These are phyloP conservation scores for Aplidium turbinatum DNA, from an alignment of 23 tunicate species.

Conservation along the genomic window DNA sequence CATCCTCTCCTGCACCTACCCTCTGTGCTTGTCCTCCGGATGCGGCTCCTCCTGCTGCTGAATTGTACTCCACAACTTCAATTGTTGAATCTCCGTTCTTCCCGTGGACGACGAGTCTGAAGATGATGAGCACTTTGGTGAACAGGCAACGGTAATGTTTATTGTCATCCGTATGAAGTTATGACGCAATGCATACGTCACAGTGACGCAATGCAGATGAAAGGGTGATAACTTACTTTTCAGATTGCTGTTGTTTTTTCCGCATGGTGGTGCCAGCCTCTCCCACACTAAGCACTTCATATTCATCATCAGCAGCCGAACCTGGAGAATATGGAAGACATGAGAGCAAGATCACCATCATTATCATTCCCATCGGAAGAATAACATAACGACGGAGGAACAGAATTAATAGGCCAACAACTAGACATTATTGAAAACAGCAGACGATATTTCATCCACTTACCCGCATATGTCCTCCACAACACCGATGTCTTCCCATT, in stretches of 20 bases:
- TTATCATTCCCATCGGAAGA: background rate
- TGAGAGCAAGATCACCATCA: no score
- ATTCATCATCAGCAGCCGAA: slow-evolving; percentile 81
- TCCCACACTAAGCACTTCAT: slow-evolving; percentile 87
- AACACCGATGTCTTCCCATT: slow-evolving; percentile 58
- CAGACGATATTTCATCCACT: no score
- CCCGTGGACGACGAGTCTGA: slow-evolving; percentile 58
- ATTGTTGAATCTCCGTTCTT: slow-evolving; percentile 55
- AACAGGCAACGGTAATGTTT: no score
- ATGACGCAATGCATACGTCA: no score
- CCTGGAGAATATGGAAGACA: slow-evolving; percentile 29
- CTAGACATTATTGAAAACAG: no score
- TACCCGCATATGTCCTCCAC: slow-evolving; percentile 92
- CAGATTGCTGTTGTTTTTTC: slow-evolving; percentile 32
- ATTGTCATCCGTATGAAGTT: no score
- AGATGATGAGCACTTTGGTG: background rate
- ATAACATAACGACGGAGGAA: slow-evolving; percentile 1
- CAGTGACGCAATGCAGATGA: background rate
- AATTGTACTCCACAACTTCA: slow-evolving; percentile 57
- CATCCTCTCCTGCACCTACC: no score
- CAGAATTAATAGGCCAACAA: no score
- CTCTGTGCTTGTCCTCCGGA: background rate
- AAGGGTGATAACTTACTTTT: slow-evolving; percentile 17
- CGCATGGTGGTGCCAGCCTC: slow-evolving; percentile 82
- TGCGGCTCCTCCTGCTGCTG: slow-evolving; percentile 2